Evolutionary conservation across 92 coral and sea anemone genomes (phyloP).

Genomic region (Metridium senile): DNA sequence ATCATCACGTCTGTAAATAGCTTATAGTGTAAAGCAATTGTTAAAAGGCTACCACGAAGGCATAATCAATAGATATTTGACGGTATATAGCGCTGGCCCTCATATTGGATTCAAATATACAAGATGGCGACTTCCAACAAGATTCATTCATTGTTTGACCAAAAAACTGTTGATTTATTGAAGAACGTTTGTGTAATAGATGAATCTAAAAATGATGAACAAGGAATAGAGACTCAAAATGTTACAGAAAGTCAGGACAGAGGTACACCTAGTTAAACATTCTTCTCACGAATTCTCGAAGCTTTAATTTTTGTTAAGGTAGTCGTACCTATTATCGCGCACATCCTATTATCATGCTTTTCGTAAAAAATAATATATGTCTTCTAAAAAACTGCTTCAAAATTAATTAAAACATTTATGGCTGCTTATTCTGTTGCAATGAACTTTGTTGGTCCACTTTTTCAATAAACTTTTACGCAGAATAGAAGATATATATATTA

Average conservation of each 20-base stretch:
- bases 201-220: conserved; percentile 9
- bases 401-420: no score
- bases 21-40: neutral
- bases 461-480: no score
- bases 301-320: no score
- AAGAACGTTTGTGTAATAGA: conserved; percentile 19
- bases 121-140: conserved; percentile 30
- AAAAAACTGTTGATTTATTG: conserved; percentile 13
- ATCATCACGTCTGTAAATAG: neutral
- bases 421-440: no score
- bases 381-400: no score
- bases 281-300: no score
- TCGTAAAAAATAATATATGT: no score
- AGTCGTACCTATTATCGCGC: no score
- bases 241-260: neutral
- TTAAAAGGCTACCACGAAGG: neutral
- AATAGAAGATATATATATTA: no score
- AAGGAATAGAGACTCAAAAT: neutral
- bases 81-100: neutral
- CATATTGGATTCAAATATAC: neutral
- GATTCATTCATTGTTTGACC: conserved; percentile 39
- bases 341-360: no score
- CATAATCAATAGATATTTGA: neutral
- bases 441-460: no score
- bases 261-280: neutral